phyloP scores from a whole-genome alignment of 2,113 vertebrate genomes.

The Parotia lawesii region DNA sequence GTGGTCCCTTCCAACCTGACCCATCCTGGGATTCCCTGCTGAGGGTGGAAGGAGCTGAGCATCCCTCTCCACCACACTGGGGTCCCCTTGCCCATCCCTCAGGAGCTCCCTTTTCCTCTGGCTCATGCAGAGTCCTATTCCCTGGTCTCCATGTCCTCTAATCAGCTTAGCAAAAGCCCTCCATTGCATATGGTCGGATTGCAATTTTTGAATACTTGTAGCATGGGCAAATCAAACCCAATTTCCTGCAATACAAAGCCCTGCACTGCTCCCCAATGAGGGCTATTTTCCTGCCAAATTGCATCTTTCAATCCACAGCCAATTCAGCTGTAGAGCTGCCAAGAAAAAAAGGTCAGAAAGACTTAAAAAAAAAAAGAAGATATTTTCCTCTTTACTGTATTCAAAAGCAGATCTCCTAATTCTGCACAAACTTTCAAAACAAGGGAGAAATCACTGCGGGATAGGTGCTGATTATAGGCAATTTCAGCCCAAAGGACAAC shows the following conservation, averaged over 20 bases:
- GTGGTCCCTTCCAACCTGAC: not conserved
- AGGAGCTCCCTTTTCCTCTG: not conserved
- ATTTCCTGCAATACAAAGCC: conserved; percentile 47
- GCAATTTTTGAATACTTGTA: conserved; percentile 31
- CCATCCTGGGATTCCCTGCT: not conserved
- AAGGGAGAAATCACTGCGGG: not conserved
- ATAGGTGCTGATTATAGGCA: not conserved
- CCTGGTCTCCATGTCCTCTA: not conserved
- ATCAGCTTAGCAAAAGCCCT: conserved; percentile 51
- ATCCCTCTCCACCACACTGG: rapidly evolving
- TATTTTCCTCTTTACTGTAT: not conserved
- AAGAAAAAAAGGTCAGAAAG: conserved; percentile 53
- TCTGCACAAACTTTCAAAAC: conserved; percentile 22
- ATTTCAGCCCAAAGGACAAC: conserved; percentile 6
- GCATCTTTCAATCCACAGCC: conserved; percentile 37
- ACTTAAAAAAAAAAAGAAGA: not conserved
- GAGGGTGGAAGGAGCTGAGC: not conserved
- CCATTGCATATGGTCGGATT: conserved; percentile 15
- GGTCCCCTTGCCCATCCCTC: not conserved
- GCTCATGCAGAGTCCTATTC: not conserved
- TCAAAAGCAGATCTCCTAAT: conserved; percentile 4
- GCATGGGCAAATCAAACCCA: conserved; percentile 45
- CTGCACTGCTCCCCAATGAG: conserved; percentile 36
- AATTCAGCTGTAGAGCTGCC: conserved; percentile 41
- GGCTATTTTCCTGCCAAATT: conserved; percentile 58